Conservation (phyloP, 2,113 vertebrate species). For the Serinus canaria region DNA sequence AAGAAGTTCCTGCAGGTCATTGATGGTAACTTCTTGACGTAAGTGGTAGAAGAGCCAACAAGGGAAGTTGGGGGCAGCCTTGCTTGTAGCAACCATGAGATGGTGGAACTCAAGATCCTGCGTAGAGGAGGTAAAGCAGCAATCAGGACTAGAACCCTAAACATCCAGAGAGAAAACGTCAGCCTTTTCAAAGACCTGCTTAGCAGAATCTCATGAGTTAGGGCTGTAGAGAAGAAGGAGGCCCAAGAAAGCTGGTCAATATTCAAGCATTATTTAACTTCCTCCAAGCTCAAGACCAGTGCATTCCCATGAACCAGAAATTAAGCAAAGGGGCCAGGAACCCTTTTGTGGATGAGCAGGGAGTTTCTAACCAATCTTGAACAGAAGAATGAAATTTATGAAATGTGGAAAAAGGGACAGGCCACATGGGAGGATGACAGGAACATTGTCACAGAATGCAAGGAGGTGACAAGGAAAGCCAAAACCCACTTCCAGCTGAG, state of each 20-base stretch:
- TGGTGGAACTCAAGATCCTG: background rate
- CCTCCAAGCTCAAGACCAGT: background rate
- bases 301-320: background rate
- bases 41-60: background rate
- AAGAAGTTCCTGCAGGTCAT: background rate
- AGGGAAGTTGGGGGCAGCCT: background rate
- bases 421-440: background rate
- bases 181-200: background rate
- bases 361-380: background rate
- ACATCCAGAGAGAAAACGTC: background rate
- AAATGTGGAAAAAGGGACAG: background rate
- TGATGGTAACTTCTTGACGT: fast-evolving
- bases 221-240: background rate
- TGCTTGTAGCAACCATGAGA: background rate
- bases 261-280: background rate
- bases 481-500: background rate
- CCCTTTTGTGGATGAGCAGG: background rate
- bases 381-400: background rate
- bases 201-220: background rate
- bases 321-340: background rate
- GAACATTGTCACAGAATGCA: background rate
- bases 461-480: background rate
- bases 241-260: background rate
- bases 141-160: background rate
- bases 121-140: background rate